Conservation (phyloP, 2,888 invertebrate genomes). For the Epistrophe grossulariae region DNA sequence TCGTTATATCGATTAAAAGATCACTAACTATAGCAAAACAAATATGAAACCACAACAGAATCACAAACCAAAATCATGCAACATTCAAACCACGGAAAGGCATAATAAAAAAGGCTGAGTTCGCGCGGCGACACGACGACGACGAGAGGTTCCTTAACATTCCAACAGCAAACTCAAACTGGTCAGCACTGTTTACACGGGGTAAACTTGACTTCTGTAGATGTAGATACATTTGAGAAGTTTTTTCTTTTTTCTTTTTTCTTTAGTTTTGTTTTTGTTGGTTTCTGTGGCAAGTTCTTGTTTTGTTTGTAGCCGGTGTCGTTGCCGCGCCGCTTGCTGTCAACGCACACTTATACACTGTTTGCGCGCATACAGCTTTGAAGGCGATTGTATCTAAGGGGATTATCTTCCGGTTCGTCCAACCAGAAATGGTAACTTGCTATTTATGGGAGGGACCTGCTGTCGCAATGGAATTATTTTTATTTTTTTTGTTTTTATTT, state of each 20-base stretch:
- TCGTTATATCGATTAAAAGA: conserved; percentile 55
- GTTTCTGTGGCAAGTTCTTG: conserved; percentile 24
- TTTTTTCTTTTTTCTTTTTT: not conserved
- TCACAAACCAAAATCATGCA: conserved; percentile 7
- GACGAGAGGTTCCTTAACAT: conserved; percentile 61
- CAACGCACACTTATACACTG: conserved; percentile 35
- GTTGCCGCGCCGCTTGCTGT: conserved; percentile 20
- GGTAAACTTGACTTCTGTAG: conserved; percentile 74
- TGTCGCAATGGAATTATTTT: conserved; percentile 57
- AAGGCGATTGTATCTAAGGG: conserved; percentile 47
- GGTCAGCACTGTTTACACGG: conserved; percentile 75
- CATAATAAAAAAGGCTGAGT: conserved; percentile 27
- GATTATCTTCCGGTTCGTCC: conserved; percentile 73
- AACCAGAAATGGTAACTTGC: conserved; percentile 72
- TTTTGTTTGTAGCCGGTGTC: conserved; percentile 10
- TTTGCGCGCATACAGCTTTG: conserved; percentile 41
- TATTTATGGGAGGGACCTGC: conserved; percentile 73
- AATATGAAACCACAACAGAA: conserved; percentile 21
- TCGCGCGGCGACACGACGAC: conserved; percentile 52
- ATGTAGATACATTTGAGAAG: conserved; percentile 63
- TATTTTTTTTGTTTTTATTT: conserved; percentile 15
- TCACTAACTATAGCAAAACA: conserved; percentile 18
- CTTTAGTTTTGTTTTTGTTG: conserved; percentile 26
- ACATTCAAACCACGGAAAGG: conserved; percentile 36
- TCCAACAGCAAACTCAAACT: conserved; percentile 74